Evolutionary conservation across 2,113 vertebrate genomes (phyloP).

Genomic region (Mesembrinibis cayennensis): DNA sequence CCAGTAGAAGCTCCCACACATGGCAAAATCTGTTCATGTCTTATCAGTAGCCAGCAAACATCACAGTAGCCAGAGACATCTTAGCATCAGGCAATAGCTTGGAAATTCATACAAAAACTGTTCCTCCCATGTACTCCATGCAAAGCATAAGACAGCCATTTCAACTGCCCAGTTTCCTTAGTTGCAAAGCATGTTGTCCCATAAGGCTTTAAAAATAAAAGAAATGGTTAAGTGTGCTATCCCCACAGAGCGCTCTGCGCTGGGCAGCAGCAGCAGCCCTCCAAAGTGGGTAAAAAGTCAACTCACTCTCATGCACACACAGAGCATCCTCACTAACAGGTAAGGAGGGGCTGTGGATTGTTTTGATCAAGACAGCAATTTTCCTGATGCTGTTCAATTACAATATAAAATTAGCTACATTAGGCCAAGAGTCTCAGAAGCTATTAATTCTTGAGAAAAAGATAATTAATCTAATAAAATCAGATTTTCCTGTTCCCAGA

Average conservation of each 20-base stretch:
- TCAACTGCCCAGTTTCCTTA: background rate
- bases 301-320: background rate
- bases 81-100: background rate
- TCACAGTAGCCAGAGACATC: background rate
- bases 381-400: background rate
- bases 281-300: background rate
- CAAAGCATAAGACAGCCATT: background rate
- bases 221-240: background rate
- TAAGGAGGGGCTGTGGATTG: background rate
- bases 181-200: background rate
- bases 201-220: background rate
- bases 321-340: background rate
- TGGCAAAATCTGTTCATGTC: too few relatives aligned
- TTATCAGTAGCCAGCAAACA: background rate
- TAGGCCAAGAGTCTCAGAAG: background rate
- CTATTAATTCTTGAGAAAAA: slow-evolving; percentile 1
- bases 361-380: background rate
- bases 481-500: background rate
- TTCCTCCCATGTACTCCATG: background rate
- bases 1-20: background rate
- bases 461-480: slow-evolving; percentile 1
- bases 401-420: background rate
- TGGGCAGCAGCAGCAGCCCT: background rate
- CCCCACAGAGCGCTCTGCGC: background rate
- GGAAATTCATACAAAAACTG: background rate